phyloP scores from a whole-genome alignment of 53 echinoderm and acorn worm genomes.

The Glandiceps talaboti region DNA sequence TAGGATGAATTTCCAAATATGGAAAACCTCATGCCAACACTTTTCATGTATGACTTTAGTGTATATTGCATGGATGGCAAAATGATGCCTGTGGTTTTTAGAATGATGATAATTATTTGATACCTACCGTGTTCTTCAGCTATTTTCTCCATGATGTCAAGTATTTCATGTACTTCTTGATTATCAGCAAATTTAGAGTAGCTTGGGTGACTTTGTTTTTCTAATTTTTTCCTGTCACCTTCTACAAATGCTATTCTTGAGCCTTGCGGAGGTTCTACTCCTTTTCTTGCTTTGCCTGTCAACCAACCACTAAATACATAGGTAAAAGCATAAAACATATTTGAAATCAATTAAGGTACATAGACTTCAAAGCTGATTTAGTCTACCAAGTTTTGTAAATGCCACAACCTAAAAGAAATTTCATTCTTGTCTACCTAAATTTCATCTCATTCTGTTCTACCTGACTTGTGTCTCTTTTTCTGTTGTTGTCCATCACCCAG shows the following conservation, averaged over 20 bases:
- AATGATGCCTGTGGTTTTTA: background rate
- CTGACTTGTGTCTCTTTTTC: too few relatives aligned
- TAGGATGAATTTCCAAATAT: too few relatives aligned
- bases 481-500: too few relatives aligned
- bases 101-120: background rate
- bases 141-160: conserved; percentile 27
- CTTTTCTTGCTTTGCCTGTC: conserved; percentile 29
- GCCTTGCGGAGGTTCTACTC: conserved; percentile 20
- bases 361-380: too few relatives aligned
- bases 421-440: too few relatives aligned
- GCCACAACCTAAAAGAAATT: background rate
- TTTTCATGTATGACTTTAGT: too few relatives aligned
- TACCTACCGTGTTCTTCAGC: conserved; percentile 13
- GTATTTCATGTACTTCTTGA: conserved; percentile 35
- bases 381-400: background rate
- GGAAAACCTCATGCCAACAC: background rate
- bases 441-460: too few relatives aligned
- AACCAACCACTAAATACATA: conserved; percentile 45
- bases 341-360: too few relatives aligned
- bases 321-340: too few relatives aligned
- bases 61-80: background rate
- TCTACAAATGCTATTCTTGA: conserved; percentile 42
- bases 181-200: conserved; percentile 28
- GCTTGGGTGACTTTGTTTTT: conserved; percentile 28
- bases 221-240: background rate